These are phyloP conservation scores for Ceyx cyanopectus DNA, from an alignment of 2,113 vertebrate genomes.

Conservation along the genomic window DNA sequence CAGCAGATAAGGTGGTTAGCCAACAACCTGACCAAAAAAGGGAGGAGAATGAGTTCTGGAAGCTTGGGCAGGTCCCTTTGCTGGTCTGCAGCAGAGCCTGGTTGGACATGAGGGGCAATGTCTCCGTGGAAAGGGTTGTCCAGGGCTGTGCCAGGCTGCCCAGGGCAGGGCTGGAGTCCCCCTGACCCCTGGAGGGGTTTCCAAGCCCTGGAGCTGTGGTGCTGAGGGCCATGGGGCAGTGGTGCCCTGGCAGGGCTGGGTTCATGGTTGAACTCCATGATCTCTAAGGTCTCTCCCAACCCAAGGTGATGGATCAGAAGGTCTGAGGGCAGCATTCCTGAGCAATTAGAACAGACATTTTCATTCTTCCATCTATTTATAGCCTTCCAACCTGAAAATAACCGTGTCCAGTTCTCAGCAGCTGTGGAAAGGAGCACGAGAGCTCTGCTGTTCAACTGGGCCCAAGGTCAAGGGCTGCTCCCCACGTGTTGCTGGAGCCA, in stretches of 20 bases:
- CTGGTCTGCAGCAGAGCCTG: neutral
- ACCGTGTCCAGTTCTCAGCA: neutral
- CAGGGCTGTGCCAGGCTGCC: too few species aligned
- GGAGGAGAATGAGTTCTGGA: neutral
- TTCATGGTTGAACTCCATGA: too few species aligned
- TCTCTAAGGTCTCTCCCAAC: neutral
- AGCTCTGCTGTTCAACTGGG: neutral
- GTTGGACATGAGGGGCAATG: too few species aligned
- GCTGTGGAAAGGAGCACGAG: accelerated
- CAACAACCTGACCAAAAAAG: neutral
- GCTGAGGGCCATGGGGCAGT: too few species aligned
- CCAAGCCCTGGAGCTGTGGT: too few species aligned
- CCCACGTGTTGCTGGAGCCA: accelerated
- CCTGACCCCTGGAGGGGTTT: too few species aligned
- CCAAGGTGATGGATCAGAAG: too few species aligned
- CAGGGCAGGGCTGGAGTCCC: too few species aligned
- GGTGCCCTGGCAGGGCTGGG: too few species aligned
- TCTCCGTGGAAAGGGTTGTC: too few species aligned
- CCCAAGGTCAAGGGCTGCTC: neutral
- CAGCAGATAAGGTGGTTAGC: neutral
- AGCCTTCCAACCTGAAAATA: conserved; percentile 4
- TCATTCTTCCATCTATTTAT: accelerated
- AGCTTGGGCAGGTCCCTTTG: too few species aligned
- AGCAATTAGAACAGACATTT: neutral
- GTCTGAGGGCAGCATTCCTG: neutral